Base-by-base conservation (phyloP, 2,797 vertebrate species). In the Cheirogaleus major region DNA sequence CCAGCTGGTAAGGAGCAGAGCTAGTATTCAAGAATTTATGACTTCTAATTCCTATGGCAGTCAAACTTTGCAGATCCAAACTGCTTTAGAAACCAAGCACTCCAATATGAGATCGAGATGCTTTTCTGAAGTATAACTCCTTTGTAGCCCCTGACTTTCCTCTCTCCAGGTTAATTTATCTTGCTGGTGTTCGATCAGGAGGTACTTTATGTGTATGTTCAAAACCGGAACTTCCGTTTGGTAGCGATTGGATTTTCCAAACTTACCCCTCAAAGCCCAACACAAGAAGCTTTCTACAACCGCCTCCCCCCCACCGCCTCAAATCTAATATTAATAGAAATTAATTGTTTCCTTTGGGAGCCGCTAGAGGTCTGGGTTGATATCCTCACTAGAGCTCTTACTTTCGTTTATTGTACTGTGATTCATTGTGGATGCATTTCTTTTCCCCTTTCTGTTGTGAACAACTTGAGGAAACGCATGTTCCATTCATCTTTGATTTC, bases 21-120 rank as follows among this genome's bases (percentile, higher is more conserved):
- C 43, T 92, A n/a, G 50, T 41, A n/a, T 25, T 52, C 57, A 38
- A 38, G 52, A 69, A 90, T 79, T 79, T 89, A 22, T 0, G 27
- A 82, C 50, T 73, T 73, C 38, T 93, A 48, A 43, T 83, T 80
- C 45, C 35, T 48, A 3, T 12, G 22, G 72, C 73, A 81, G 65
- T 92, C 83, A 94, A 22, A 57, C 14, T 90, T 89, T 12, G 61
- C 65, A 70, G 89, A 70, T 30, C 63, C 32, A 83, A 81, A 91
- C 73, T 55, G 12, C 17, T 75, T 73, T 91, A 45, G 55, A 97
- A 91, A 73, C 50, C 43, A 97, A 72, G 73, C 78, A 78, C 4
- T 38, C 20, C 43, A 11, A 67, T 73, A 65, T 0, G 72, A 73
- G 30, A 41, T 35, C 41, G 48, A 75, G 25, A 52, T 69, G 25